These are phyloP conservation scores for Elgaria multicarinata DNA, from an alignment of 2,113 vertebrate genomes.

Conservation along the genomic window DNA sequence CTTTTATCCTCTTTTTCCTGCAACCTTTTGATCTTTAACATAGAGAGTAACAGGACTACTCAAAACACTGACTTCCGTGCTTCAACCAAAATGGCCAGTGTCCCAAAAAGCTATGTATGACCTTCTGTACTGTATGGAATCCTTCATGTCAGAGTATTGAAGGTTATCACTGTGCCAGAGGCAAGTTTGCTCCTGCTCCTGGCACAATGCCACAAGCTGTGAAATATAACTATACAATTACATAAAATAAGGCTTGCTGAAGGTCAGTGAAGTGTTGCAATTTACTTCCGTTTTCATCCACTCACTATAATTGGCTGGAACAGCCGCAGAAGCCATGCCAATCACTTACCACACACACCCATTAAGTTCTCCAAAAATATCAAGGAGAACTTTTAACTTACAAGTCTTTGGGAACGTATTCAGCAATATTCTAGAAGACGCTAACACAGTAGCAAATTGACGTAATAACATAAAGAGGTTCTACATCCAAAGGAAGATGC, in stretches of 20 bases:
- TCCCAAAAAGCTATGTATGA: background rate
- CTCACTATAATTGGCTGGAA: conserved; percentile 15
- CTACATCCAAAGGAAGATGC: background rate
- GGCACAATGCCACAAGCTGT: background rate
- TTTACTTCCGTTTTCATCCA: conserved; percentile 8
- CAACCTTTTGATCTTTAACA: background rate
- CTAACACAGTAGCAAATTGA: background rate
- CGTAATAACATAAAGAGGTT: background rate
- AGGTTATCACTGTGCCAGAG: background rate
- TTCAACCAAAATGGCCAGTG: too few relatives aligned
- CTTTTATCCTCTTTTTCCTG: background rate
- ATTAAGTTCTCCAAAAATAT: background rate
- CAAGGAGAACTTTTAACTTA: background rate
- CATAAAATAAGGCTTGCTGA: conserved; percentile 13
- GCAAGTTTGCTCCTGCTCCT: background rate
- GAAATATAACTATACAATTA: conserved; percentile 20
- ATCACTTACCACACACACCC: background rate
- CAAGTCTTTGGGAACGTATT: background rate
- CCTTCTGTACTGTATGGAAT: background rate
- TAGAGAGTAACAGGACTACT: background rate
- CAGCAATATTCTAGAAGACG: background rate
- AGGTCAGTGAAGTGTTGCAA: conserved; percentile 23
- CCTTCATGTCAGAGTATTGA: background rate
- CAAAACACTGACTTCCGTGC: background rate
- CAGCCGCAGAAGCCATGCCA: background rate